phyloP scores from a whole-genome alignment of 2,797 vertebrate species.

The Pangasius krempfi region DNA sequence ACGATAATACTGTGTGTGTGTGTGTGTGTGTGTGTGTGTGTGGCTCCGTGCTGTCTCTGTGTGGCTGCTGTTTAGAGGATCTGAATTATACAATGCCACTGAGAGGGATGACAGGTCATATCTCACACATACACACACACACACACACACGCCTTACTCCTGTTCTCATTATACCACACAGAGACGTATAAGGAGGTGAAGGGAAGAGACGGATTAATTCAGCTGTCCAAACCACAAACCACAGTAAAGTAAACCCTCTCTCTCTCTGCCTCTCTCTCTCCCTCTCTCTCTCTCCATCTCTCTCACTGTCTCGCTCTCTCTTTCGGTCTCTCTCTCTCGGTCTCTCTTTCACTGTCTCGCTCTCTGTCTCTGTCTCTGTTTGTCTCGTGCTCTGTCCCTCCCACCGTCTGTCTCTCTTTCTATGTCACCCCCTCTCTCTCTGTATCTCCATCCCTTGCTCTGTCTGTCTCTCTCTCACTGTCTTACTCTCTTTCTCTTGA shows the following conservation, averaged over 20 bases:
- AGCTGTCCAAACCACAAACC: conserved; percentile 26
- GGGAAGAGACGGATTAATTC: conserved; percentile 14
- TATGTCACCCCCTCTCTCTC: neutral
- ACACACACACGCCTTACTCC: conserved; percentile 24
- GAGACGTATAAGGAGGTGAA: neutral
- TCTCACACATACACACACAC: neutral
- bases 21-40: conserved; percentile 18
- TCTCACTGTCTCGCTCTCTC: neutral
- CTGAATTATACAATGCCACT: conserved; percentile 36
- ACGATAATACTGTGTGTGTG: neutral
- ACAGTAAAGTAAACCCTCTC: conserved; percentile 4
- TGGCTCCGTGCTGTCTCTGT: conserved; percentile 40
- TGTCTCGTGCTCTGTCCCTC: neutral
- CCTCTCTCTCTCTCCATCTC: neutral
- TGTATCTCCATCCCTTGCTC: neutral
- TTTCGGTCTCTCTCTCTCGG: neutral
- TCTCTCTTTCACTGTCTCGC: neutral
- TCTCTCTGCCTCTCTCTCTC: neutral
- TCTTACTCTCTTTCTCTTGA: neutral
- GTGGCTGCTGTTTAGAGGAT: conserved; percentile 34
- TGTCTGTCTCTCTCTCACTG: neutral
- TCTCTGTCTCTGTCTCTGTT: neutral
- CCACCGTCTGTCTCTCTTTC: neutral
- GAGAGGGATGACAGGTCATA: conserved; percentile 12
- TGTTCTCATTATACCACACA: conserved; percentile 16